Evolutionary conservation across 2,888 invertebrate genomes (phyloP).

Genomic region (Eupithecia insigniata): DNA sequence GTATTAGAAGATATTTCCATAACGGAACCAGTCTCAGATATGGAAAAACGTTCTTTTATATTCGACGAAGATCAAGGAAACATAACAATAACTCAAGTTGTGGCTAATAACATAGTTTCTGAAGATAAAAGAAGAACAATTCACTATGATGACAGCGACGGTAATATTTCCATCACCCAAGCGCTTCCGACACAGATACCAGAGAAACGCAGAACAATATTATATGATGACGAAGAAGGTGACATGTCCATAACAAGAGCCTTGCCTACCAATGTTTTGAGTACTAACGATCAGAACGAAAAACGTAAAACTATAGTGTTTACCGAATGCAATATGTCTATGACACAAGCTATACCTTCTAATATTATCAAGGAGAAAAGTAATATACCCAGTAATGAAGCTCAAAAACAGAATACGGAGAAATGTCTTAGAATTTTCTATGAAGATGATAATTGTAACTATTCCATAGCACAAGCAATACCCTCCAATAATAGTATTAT

Average conservation of each 20-base stretch:
- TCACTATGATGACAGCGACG: slow-evolving; percentile 40
- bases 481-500: slow-evolving; percentile 37
- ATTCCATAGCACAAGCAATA: slow-evolving; percentile 47
- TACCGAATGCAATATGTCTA: slow-evolving; percentile 47
- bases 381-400: slow-evolving; percentile 30
- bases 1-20: slow-evolving; percentile 31
- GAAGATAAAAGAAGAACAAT: slow-evolving; percentile 36
- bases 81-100: slow-evolving; percentile 50
- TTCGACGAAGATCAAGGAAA: slow-evolving; percentile 46
- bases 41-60: slow-evolving; percentile 44
- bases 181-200: slow-evolving; percentile 38
- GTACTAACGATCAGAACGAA: slow-evolving; percentile 10
- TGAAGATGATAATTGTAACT: slow-evolving; percentile 37
- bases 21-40: slow-evolving; percentile 23
- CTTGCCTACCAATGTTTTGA: slow-evolving; percentile 33
- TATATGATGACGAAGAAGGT: slow-evolving; percentile 38
- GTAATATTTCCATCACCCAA: slow-evolving; percentile 52
- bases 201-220: slow-evolving; percentile 35
- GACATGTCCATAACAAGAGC: slow-evolving; percentile 53
- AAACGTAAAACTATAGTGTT: slow-evolving; percentile 44
- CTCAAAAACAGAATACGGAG: slow-evolving; percentile 17
- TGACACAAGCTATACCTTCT: slow-evolving; percentile 46
- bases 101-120: slow-evolving; percentile 36
- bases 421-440: slow-evolving; percentile 35
- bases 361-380: slow-evolving; percentile 40